Evolutionary conservation across 2,888 invertebrate species (phyloP).

Genomic region (Protophormia terraenovae): DNA sequence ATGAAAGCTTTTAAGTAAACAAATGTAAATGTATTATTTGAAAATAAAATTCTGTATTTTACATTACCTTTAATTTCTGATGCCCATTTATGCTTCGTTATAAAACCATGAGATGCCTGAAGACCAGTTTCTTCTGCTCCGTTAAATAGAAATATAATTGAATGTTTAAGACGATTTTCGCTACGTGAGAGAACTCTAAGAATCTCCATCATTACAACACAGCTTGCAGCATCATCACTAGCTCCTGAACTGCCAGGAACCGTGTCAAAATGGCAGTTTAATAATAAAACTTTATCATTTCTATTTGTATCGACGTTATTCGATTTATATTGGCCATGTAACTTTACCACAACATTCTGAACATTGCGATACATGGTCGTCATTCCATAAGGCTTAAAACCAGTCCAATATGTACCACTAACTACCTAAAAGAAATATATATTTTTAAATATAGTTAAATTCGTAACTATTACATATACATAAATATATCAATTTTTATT

Average conservation of each 20-base stretch:
- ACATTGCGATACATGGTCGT: constrained; percentile 92
- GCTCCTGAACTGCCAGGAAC: constrained; percentile 91
- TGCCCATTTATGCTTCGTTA: constrained; percentile 93
- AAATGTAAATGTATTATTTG: not conserved
- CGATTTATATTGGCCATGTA: constrained; percentile 83
- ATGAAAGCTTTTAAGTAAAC: constrained; percentile 84
- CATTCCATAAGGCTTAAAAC: constrained; percentile 88
- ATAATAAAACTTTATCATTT: constrained; percentile 84
- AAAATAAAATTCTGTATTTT: not conserved
- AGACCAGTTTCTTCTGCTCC: constrained; percentile 88
- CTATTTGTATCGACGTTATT: constrained; percentile 72
- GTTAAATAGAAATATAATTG: constrained; percentile 87
- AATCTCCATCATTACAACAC: constrained; percentile 87
- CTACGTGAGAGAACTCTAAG: constrained; percentile 83
- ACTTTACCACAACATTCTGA: constrained; percentile 89
- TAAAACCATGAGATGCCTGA: constrained; percentile 92
- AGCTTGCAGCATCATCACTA: constrained; percentile 80
- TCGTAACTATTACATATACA: too few species aligned
- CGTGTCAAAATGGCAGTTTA: constrained; percentile 96
- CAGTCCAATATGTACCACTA: constrained; percentile 89
- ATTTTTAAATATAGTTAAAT: too few species aligned
- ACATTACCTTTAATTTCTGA: constrained; percentile 82
- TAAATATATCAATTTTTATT: too few species aligned
- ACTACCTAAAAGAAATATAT: constrained; percentile 80
- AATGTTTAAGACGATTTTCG: constrained; percentile 82